Conservation (phyloP, 2,113 vertebrate genomes). For the Zapornia atra region DNA sequence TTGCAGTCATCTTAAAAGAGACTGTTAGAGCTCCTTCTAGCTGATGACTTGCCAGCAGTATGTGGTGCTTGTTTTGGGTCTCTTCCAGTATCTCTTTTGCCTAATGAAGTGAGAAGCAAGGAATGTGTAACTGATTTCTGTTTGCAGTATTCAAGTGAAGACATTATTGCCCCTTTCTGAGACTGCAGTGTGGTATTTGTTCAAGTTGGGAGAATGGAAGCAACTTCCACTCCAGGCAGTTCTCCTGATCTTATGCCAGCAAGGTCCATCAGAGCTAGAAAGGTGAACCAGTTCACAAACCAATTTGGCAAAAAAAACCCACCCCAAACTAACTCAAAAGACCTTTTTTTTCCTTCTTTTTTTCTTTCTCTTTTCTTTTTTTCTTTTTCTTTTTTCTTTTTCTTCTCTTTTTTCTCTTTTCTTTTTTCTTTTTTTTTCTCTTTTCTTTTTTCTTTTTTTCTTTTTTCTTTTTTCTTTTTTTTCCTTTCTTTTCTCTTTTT, state of each 20-base stretch:
- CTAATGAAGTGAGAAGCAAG: constrained; percentile 4
- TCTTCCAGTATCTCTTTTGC: constrained; percentile 36
- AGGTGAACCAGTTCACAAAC: neutral
- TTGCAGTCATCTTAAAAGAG: neutral
- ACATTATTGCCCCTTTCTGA: neutral
- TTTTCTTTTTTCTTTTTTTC: neutral
- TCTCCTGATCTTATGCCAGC: neutral
- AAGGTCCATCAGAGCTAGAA: neutral
- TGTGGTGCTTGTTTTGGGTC: constrained; percentile 24
- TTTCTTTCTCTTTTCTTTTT: too few species aligned
- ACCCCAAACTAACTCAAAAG: neutral
- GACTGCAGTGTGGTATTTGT: neutral
- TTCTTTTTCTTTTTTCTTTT: neutral
- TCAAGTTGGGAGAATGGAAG: neutral
- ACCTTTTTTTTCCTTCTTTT: neutral
- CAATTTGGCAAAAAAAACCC: neutral
- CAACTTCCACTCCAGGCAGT: neutral
- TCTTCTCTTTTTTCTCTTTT: neutral
- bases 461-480: neutral
- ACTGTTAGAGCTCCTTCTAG: neutral
- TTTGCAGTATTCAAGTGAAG: neutral
- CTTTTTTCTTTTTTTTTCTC: neutral
- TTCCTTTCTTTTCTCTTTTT: neutral
- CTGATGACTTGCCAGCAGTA: neutral
- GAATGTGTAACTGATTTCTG: constrained; percentile 37